These are phyloP conservation scores for Ostrea denselamellosa DNA, from an alignment of 1,140 invertebrate species.

Conservation along the genomic window DNA sequence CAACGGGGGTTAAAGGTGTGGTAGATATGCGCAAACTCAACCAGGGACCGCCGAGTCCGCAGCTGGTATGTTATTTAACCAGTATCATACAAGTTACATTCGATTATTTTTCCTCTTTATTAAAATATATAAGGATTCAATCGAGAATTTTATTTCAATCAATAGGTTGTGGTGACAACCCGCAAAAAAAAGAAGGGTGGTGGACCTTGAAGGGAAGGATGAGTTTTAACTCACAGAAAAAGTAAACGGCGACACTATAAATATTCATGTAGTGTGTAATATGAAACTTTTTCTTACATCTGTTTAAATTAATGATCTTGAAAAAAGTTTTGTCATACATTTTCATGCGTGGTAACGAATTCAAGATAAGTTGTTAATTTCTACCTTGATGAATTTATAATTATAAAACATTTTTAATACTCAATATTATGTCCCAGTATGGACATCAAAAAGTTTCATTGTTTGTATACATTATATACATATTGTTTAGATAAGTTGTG, in stretches of 20 bases:
- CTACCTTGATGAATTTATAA: no score
- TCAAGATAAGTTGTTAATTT: no score
- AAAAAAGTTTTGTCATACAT: no score
- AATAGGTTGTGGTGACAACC: background rate
- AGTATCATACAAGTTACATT: background rate
- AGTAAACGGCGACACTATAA: background rate
- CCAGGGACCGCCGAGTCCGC: background rate
- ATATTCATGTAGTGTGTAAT: background rate
- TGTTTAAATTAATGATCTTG: no score
- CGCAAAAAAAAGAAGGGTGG: background rate
- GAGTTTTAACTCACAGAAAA: background rate
- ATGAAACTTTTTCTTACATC: conserved; percentile 3
- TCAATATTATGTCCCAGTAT: no score
- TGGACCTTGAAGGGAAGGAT: background rate
- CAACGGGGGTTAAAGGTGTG: no score
- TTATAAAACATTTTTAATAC: no score
- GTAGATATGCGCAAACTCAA: background rate
- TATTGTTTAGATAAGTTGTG: no score
- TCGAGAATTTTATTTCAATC: background rate
- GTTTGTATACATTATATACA: background rate
- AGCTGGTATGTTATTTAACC: background rate
- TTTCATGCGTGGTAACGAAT: no score
- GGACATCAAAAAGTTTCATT: background rate
- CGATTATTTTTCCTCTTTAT: background rate
- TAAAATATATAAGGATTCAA: background rate